Percentiles rank a stretch among this genome's conserved stretches.
These are phyloP conservation scores for Drosophila watanabei DNA, from an alignment of 1,140 invertebrate species.

Conservation along the genomic window DNA sequence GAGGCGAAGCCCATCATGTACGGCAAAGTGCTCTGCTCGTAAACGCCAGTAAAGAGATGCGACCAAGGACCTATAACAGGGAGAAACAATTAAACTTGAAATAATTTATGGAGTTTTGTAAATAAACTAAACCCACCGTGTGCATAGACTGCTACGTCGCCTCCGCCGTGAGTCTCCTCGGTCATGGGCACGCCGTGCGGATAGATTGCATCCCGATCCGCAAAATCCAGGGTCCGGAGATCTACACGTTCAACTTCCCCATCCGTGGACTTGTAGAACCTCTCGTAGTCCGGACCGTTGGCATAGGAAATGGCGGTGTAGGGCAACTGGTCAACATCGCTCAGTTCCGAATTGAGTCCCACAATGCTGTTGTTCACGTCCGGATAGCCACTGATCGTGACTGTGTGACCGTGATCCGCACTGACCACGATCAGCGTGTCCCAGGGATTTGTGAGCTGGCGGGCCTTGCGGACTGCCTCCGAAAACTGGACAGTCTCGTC, in stretches of 20 bases:
- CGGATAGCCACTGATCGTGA: constrained; percentile 88
- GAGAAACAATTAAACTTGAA: constrained; percentile 63
- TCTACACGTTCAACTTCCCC: constrained; percentile 51
- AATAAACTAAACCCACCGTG: constrained; percentile 55
- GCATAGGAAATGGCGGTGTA: constrained; percentile 92
- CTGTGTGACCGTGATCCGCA: constrained; percentile 89
- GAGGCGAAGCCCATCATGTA: constrained; percentile 90
- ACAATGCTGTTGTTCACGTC: constrained; percentile 88
- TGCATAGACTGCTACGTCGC: constrained; percentile 89
- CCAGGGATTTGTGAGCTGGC: constrained; percentile 86
- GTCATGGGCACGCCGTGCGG: constrained; percentile 86
- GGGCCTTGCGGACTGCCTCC: constrained; percentile 87
- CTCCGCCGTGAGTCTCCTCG: constrained; percentile 89
- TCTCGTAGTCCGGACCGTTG: constrained; percentile 89
- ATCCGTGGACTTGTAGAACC: constrained; percentile 84
- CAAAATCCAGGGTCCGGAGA: constrained; percentile 47
- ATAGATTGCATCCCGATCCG: constrained; percentile 72
- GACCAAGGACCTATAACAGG: constrained; percentile 87
- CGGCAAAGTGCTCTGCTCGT: constrained; percentile 92
- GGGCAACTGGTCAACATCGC: constrained; percentile 88
- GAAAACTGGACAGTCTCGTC: constrained; percentile 89
- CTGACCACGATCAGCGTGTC: constrained; percentile 90
- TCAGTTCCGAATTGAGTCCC: constrained; percentile 80
- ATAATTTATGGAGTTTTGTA: neutral
- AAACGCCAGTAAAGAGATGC: constrained; percentile 90